Evolutionary conservation across 2,113 vertebrate species (phyloP), one percentile per base, ranked within the genome.

Genomic region (Manacus vitellinus): DNA sequence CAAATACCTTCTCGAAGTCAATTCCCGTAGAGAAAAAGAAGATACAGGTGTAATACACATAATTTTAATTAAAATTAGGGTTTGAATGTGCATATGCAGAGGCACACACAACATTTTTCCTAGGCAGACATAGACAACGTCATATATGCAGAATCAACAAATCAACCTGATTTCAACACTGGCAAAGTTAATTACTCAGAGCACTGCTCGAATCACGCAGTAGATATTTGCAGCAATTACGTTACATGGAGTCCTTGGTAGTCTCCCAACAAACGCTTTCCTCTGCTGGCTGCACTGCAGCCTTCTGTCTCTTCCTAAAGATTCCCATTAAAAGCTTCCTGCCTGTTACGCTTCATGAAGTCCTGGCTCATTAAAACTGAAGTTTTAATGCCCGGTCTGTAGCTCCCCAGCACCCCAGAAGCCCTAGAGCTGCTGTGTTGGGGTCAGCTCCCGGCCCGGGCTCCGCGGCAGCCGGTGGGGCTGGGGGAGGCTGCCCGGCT

Each of bases 141-240:
- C 63, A 92, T 49, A 54, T 9, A 82, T 18, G 79, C 80, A 94
- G 70, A 89, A 95, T 87, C 76, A 96, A 95, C 89, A 84, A 93
- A 92, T 93, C 86, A 92, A 77, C 59, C 68, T 44, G 94, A 91
- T 92, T 97, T 95, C 92, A 89, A 89, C 87, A 91, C 67, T 43
- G 70, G 67, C 16, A 41, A 91, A 88, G 81, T 68, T 73, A 91
- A 92, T 89, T 88, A 92, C 51, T 67, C 75, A 24, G 68, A 92
- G 72, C 49, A 73, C 0, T 0, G n/a, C 49, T 62, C 13, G 6
- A 90, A 91, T 88, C 10, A 14, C 10, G 0, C 73, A 58, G 85
- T 52, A 93, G 62, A 39, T 51, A 80, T 35, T 35, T 14, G 22
- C 80, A 81, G 80, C 73, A 67, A 65, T 70, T 78, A 89, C 0